Percentiles rank a stretch among this genome's conserved stretches.
Conservation (phyloP, 2,888 invertebrate genomes). For the Synanthedon andrenaeformis region DNA sequence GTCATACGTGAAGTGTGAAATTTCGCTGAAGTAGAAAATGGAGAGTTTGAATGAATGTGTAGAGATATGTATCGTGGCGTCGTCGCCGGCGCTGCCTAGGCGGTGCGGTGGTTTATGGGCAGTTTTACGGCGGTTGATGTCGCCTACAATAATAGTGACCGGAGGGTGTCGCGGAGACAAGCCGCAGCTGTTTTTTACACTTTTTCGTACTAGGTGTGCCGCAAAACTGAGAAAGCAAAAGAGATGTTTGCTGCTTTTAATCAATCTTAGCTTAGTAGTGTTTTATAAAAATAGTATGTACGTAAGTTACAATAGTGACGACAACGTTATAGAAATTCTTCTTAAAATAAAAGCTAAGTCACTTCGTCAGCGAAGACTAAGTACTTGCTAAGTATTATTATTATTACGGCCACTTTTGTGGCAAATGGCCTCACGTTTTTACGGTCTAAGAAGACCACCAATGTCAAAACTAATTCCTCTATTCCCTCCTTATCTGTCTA, state of each 20-base stretch:
- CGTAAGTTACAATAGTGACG: background rate
- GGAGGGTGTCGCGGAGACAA: conserved; percentile 43
- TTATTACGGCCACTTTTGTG: too few species aligned
- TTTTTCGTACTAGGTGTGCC: conserved; percentile 48
- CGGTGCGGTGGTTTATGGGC: conserved; percentile 47
- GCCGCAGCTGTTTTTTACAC: conserved; percentile 76
- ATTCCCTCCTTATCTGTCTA: too few species aligned
- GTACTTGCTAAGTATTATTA: too few species aligned
- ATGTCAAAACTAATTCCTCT: too few species aligned
- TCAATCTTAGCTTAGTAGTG: background rate
- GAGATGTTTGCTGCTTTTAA: conserved; percentile 16
- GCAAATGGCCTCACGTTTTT: too few species aligned
- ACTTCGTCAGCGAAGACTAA: too few species aligned
- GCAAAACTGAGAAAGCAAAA: conserved; percentile 23
- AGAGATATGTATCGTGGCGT: conserved; percentile 32
- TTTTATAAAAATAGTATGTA: background rate
- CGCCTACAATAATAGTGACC: conserved; percentile 55
- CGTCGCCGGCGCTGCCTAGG: conserved; percentile 7
- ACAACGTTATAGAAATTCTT: too few species aligned
- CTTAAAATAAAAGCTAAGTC: too few species aligned
- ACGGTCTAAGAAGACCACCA: too few species aligned
- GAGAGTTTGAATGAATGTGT: conserved; percentile 41
- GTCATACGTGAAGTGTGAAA: background rate
- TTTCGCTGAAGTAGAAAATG: conserved; percentile 13
- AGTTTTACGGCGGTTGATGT: conserved; percentile 42